Evolutionary conservation across 2,888 invertebrate genomes (phyloP).

Genomic region (Machimus rusticus): DNA sequence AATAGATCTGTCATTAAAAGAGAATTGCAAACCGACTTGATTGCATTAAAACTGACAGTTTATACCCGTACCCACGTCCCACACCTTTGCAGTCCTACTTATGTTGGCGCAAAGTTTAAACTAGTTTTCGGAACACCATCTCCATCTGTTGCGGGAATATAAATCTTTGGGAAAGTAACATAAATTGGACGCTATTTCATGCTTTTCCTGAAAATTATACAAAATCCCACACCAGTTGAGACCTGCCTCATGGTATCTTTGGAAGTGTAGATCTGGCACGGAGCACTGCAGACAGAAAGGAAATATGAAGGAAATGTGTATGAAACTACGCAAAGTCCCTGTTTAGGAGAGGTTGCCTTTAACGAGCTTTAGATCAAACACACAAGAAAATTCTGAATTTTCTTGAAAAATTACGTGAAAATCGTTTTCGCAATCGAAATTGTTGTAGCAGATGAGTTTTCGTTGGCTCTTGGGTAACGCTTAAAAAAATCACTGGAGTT

Average conservation of each 20-base stretch:
- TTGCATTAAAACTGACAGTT: neutral
- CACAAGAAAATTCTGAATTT: constrained; percentile 22
- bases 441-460: neutral
- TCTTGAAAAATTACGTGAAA: constrained; percentile 22
- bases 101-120: neutral
- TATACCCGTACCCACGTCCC: neutral
- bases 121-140: neutral
- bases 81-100: neutral
- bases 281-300: neutral
- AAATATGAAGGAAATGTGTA: constrained; percentile 7
- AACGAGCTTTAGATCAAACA: constrained; percentile 30
- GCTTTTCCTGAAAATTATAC: constrained; percentile 45
- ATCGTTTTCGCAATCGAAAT: neutral
- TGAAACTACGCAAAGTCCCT: constrained; percentile 18
- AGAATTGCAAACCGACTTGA: neutral
- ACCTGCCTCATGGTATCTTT: neutral
- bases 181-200: constrained; percentile 47
- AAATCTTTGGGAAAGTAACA: constrained; percentile 30
- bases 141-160: constrained; percentile 38
- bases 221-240: constrained; percentile 36
- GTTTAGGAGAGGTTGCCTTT: constrained; percentile 25
- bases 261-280: neutral
- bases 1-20: neutral
- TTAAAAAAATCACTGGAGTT: neutral
- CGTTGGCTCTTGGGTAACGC: neutral